phyloP scores from a whole-genome alignment of 2,888 invertebrate species.

The Ethmia dodecea region DNA sequence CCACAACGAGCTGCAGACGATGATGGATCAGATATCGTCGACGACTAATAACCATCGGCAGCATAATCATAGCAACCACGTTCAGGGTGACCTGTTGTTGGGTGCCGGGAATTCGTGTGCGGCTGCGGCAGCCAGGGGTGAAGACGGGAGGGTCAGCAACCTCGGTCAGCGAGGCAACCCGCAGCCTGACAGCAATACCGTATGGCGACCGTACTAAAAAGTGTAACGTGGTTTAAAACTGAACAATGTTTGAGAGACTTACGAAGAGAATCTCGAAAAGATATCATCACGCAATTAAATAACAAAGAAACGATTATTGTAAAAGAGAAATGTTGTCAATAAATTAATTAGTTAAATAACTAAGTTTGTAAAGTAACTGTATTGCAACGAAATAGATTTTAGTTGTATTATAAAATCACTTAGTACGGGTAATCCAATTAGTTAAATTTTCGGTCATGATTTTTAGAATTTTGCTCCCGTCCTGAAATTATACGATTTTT shows the following conservation, averaged over 20 bases:
- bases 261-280: not conserved
- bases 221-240: not conserved
- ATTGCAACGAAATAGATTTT: constrained; percentile 55
- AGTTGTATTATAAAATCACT: constrained; percentile 27
- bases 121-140: constrained; percentile 74
- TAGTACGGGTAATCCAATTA: constrained; percentile 30
- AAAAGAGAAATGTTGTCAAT: constrained; percentile 21
- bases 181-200: constrained; percentile 81
- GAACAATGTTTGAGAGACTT: not conserved
- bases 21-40: constrained; percentile 86
- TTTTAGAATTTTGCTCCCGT: constrained; percentile 57
- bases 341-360: not conserved
- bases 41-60: constrained; percentile 78
- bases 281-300: not conserved
- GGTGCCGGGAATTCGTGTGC: constrained; percentile 79
- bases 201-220: constrained; percentile 88
- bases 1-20: constrained; percentile 84
- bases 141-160: constrained; percentile 76
- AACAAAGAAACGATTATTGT: not conserved
- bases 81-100: constrained; percentile 64
- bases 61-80: constrained; percentile 62
- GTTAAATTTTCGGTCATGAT: constrained; percentile 24
- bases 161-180: constrained; percentile 78
- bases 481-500: constrained; percentile 62
- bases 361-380: constrained; percentile 13